Percentiles rank a stretch among this genome's conserved stretches.
Conservation (phyloP, 2,888 invertebrate species). For the Cryptocheilus praepositus region DNA sequence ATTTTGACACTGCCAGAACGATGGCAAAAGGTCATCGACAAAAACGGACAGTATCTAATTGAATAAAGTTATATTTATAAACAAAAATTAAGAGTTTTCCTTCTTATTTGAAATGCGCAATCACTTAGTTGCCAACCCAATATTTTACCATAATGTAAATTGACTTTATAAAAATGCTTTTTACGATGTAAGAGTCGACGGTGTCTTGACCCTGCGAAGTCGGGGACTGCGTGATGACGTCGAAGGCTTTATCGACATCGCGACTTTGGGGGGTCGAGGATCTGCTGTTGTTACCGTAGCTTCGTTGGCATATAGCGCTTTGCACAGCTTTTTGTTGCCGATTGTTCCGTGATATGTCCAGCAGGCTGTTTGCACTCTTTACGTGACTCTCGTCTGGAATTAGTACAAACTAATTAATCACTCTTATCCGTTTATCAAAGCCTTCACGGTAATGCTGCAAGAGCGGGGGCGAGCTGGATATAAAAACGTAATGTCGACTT, state of each 20-base stretch:
- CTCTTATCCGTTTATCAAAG: too few species aligned
- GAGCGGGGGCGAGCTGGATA: too few species aligned
- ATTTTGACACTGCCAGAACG: too few species aligned
- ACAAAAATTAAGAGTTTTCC: too few species aligned
- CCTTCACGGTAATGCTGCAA: neutral
- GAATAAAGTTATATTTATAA: too few species aligned
- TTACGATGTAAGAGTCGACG: constrained; percentile 53
- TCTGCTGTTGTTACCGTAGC: constrained; percentile 18
- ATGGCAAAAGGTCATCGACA: too few species aligned
- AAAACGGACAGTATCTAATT: too few species aligned
- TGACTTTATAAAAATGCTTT: constrained; percentile 6
- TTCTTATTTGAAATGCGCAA: too few species aligned
- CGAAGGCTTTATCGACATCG: constrained; percentile 56
- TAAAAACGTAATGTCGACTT: too few species aligned
- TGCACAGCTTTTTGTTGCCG: constrained; percentile 11
- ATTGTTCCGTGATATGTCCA: constrained; percentile 34
- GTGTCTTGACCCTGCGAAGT: constrained; percentile 53
- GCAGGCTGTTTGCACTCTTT: constrained; percentile 33
- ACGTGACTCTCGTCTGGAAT: neutral
- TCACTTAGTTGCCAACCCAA: too few species aligned
- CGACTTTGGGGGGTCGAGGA: constrained; percentile 44
- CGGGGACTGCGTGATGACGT: constrained; percentile 55
- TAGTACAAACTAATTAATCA: too few species aligned
- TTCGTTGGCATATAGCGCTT: constrained; percentile 24
- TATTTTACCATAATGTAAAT: too few species aligned